Evolutionary conservation across 2,888 invertebrate genomes (phyloP).

Genomic region (Priocnemis perturbator): DNA sequence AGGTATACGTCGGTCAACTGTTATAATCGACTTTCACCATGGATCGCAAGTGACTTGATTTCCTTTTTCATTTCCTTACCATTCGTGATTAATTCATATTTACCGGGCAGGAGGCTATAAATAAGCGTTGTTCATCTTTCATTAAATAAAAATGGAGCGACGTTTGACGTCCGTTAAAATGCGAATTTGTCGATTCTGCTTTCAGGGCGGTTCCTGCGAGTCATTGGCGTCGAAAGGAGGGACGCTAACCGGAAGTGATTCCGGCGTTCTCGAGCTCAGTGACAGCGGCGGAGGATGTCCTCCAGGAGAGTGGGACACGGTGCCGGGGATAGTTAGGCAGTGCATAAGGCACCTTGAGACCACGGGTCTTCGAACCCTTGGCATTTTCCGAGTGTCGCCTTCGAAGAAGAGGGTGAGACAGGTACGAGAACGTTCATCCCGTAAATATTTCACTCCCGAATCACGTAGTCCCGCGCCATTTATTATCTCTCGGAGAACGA

Average conservation of each 20-base stretch:
- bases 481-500: no score
- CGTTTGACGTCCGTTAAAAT: neutral
- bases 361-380: constrained; percentile 89
- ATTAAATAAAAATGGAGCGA: neutral
- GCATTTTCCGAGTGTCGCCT: constrained; percentile 94
- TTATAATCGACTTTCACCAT: neutral
- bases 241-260: constrained; percentile 68
- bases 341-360: constrained; percentile 89
- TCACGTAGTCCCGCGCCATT: no score
- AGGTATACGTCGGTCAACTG: neutral
- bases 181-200: constrained; percentile 45
- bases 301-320: constrained; percentile 75
- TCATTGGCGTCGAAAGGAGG: constrained; percentile 78
- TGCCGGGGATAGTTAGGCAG: constrained; percentile 86
- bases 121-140: neutral
- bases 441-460: no score
- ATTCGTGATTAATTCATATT: neutral
- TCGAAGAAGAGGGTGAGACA: constrained; percentile 95
- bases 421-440: constrained; percentile 75
- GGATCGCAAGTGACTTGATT: no score
- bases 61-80: neutral
- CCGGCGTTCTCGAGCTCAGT: constrained; percentile 73
- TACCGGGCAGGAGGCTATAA: no score
- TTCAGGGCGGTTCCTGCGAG: constrained; percentile 88
- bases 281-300: constrained; percentile 77